Conservation (phyloP, 2,113 vertebrate species). For the Rattus rattus region DNA sequence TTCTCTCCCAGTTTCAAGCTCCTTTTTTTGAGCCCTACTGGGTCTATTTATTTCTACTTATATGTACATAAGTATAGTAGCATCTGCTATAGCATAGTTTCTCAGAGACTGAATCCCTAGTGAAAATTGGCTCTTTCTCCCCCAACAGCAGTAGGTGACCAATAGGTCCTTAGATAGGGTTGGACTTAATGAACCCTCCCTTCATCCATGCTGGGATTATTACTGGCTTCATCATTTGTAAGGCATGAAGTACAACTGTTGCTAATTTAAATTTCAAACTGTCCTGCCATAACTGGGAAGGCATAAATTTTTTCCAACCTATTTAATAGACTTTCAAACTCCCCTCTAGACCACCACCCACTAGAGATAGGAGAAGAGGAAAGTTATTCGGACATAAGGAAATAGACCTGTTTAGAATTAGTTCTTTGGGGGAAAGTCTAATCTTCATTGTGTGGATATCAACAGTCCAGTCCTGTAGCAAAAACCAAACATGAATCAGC, state of each 20-base stretch:
- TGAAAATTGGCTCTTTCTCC: background rate
- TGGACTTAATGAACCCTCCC: background rate
- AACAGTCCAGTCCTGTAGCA: no score
- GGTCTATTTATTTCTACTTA: background rate
- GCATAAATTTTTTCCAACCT: no score
- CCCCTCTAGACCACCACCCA: no score
- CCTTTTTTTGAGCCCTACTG: background rate
- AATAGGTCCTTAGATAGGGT: background rate
- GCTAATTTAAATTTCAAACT: background rate
- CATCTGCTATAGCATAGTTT: background rate
- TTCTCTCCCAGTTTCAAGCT: background rate
- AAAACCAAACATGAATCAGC: no score
- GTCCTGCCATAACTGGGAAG: background rate
- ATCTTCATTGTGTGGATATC: no score
- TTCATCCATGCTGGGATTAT: background rate
- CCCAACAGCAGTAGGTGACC: background rate
- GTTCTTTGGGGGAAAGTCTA: no score
- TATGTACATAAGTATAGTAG: no score
- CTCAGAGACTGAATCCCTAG: background rate
- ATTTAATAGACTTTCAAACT: no score
- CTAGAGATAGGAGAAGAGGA: no score
- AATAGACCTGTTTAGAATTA: no score
- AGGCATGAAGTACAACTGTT: background rate
- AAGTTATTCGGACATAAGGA: no score
- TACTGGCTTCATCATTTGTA: background rate